Evolutionary conservation across 2,797 vertebrate genomes (phyloP).

Genomic region (Micrastur ruficollis): DNA sequence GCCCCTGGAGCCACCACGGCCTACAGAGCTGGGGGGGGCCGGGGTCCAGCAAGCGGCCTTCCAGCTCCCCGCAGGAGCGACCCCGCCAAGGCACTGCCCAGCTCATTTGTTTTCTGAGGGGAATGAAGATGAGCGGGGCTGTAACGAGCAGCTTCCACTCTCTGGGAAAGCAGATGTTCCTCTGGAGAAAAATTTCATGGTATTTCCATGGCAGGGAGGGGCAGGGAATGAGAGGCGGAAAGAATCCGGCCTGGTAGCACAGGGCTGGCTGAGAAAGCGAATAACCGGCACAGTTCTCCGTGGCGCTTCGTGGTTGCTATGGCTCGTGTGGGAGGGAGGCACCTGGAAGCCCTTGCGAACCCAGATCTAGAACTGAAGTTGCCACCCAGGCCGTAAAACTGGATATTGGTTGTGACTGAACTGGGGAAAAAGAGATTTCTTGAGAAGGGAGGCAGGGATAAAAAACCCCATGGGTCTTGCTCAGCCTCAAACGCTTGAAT

Average conservation of each 20-base stretch:
- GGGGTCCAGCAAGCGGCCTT: background rate
- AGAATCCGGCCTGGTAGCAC: background rate
- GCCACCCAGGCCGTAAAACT: background rate
- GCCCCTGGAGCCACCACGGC: background rate
- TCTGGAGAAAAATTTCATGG: background rate
- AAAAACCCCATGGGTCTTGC: background rate
- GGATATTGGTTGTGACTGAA: background rate
- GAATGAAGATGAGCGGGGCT: background rate
- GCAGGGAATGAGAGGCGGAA: background rate
- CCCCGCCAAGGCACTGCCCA: background rate
- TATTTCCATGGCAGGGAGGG: background rate
- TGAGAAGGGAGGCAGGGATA: background rate
- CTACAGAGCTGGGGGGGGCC: background rate
- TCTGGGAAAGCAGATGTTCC: background rate
- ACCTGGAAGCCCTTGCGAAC: background rate
- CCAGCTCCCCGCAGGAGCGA: rapidly evolving
- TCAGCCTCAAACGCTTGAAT: background rate
- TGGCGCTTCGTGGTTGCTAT: background rate
- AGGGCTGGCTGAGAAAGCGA: background rate
- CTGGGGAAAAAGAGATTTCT: background rate
- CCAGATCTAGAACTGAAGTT: background rate
- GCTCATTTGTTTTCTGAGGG: background rate
- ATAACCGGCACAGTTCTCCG: background rate
- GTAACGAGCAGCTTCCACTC: background rate
- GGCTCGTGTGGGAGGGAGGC: background rate